A percentile compares a stretch with the other conserved stretches of the same genome.
Evolutionary conservation across 2,888 invertebrate species (phyloP).

Genomic region (Crossocerus cetratus): DNA sequence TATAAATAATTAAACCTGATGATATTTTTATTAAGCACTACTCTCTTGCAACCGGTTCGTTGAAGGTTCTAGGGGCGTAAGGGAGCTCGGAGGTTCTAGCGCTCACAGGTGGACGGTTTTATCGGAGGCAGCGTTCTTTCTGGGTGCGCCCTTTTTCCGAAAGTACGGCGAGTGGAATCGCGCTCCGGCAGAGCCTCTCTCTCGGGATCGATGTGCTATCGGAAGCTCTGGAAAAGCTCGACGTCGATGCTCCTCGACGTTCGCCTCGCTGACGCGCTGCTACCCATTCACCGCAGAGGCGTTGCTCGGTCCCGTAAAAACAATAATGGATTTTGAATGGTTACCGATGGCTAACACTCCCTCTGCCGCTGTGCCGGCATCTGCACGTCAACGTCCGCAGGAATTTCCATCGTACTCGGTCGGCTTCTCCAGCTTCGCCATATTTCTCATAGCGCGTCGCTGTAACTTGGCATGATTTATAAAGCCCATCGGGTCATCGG

Average conservation of each 20-base stretch:
- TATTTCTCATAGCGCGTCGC: no score
- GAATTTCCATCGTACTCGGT: no score
- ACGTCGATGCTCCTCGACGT: slow-evolving; percentile 24
- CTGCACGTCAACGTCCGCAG: no score
- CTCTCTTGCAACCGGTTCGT: neutral
- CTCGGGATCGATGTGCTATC: slow-evolving; percentile 45
- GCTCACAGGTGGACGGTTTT: neutral
- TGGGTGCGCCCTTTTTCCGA: slow-evolving; percentile 4
- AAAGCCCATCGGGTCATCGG: no score
- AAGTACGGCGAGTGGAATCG: slow-evolving; percentile 9
- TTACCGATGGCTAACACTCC: no score
- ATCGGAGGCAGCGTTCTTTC: neutral
- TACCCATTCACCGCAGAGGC: slow-evolving; percentile 22
- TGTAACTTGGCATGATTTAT: no score
- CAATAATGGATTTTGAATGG: slow-evolving; percentile 1
- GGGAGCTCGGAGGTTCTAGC: neutral
- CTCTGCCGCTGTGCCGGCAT: no score
- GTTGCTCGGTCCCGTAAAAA: neutral
- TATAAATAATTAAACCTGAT: no score
- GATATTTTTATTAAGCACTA: slow-evolving; percentile 22
- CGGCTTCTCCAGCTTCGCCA: no score
- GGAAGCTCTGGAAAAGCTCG: slow-evolving; percentile 20
- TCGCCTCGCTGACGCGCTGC: slow-evolving; percentile 13
- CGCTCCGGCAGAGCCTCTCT: slow-evolving; percentile 22
- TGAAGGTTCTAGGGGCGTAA: neutral